A percentile compares a stretch with the other conserved stretches of the same genome.
Conservation (phyloP, 1,140 invertebrate genomes). For the Zaprionus capensis region DNA sequence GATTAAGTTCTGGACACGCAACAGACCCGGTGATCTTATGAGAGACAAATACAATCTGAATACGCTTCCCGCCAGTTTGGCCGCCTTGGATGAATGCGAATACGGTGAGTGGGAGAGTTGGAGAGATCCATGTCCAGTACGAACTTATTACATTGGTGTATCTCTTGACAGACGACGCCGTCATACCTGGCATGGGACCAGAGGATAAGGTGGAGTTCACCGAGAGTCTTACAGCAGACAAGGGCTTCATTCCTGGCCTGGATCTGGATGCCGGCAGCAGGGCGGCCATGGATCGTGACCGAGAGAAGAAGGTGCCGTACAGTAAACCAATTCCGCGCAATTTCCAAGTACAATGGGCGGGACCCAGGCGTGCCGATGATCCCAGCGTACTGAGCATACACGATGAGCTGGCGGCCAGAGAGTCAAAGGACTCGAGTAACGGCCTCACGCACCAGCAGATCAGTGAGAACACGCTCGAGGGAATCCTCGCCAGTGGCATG, state of each 20-base stretch:
- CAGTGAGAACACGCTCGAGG: constrained; percentile 89
- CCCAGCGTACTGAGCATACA: constrained; percentile 77
- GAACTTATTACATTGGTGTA: not conserved
- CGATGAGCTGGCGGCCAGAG: constrained; percentile 70
- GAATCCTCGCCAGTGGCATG: constrained; percentile 87
- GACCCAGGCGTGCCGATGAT: constrained; percentile 86
- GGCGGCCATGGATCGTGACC: constrained; percentile 86
- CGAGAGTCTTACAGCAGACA: constrained; percentile 85
- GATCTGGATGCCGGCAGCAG: constrained; percentile 90
- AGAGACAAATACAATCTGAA: constrained; percentile 99
- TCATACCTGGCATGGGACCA: constrained; percentile 95
- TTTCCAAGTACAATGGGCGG: constrained; percentile 98
- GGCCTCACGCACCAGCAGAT: constrained; percentile 87
- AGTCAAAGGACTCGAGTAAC: constrained; percentile 86
- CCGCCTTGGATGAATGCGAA: constrained; percentile 90
- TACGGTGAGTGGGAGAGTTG: constrained; percentile 85
- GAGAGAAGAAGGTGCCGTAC: constrained; percentile 94
- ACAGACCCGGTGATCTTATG: constrained; percentile 99
- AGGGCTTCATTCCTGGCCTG: constrained; percentile 92
- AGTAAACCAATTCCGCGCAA: constrained; percentile 97
- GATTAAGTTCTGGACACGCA: constrained; percentile 99
- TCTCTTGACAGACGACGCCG: constrained; percentile 88
- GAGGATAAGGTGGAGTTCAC: constrained; percentile 93
- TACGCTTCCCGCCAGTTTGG: constrained; percentile 91
- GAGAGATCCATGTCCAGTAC: not conserved